Evolutionary conservation across 1,140 invertebrate species (phyloP), one percentile per base, ranked within the genome.

Genomic region (Drosophila dunni): DNA sequence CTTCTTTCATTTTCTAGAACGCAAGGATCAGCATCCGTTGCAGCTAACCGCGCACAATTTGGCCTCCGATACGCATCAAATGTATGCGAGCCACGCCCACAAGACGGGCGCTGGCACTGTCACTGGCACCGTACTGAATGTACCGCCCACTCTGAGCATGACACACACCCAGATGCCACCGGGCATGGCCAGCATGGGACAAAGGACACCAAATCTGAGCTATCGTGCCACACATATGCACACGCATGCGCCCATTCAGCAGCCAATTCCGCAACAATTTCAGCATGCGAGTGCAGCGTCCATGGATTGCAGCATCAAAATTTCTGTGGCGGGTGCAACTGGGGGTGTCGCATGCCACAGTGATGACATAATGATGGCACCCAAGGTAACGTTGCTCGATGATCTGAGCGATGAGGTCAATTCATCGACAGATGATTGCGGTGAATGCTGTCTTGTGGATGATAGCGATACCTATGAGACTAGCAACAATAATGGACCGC

Each of bases 11-110:
- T 42, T 13, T n/a, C 40, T 42, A 91, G 90, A 91, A 50, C 90
- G 85, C 42, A 91, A 91, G 71, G 90, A 91, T 66, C 90, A 91
- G 68, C 89, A 91, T 76, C 80, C 82, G 13, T 42, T 91, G 58
- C 85, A 91, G 61, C 53, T 91, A 50, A 81, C 85, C 24, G 86
- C 81, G 20, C 90, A 91, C 56, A 83, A 91, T 45, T 51, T 91
- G 70, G 82, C 76, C 58, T 79, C 81, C 24, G 90, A 90, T 45
- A 90, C 75, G 40, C 78, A 90, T 70, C 79, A 83, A 40, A 53
- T 81, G 51, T 83, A 91, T 42, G 61, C 62, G 3, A 48, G 73
- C 33, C 68, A 74, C 20, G 45, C 64, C 61, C 69, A 66, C 33
- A 89, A 77, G 24, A n/a, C 54, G 24, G 24, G 24, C 24, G 6